A percentile compares a stretch with the other conserved stretches of the same genome.
Evolutionary conservation across 2,888 invertebrate genomes (phyloP).

Genomic region (Agrochola lota): DNA sequence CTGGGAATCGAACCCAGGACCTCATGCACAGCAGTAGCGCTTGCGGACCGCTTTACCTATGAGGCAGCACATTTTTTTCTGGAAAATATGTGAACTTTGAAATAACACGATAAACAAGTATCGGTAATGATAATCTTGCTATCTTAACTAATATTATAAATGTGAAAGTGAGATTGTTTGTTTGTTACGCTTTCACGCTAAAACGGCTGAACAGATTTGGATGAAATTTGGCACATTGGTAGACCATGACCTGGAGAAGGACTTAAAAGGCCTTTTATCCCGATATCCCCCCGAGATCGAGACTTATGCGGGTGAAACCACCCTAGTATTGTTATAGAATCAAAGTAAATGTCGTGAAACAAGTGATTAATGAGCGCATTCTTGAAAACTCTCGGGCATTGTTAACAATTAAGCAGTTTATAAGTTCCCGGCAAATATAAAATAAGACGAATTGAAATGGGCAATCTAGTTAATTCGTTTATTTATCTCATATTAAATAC

Average conservation of each 20-base stretch:
- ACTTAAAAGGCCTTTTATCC: too few species aligned
- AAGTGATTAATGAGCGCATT: constrained; percentile 11
- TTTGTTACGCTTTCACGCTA: too few species aligned
- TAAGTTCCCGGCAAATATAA: background rate
- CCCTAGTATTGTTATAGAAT: background rate
- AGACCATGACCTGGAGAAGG: too few species aligned
- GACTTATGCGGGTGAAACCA: too few species aligned
- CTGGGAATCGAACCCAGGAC: background rate
- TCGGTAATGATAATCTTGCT: background rate
- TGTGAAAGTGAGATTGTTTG: too few species aligned
- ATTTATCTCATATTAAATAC: background rate
- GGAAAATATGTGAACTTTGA: constrained; percentile 6
- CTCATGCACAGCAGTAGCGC: too few species aligned
- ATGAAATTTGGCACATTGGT: too few species aligned
- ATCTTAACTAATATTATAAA: too few species aligned
- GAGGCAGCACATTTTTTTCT: background rate
- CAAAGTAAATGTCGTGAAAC: constrained; percentile 1
- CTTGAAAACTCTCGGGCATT: background rate
- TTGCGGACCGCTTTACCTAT: too few species aligned
- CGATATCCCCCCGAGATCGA: too few species aligned
- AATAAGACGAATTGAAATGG: background rate
- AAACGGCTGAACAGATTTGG: too few species aligned
- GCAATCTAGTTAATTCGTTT: background rate
- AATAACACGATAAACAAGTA: background rate
- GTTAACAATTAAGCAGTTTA: background rate